Percentiles rank a stretch among this genome's conserved stretches.
Conservation (phyloP, 2,113 vertebrate species). For the Gnathonemus echidnorhynchus region DNA sequence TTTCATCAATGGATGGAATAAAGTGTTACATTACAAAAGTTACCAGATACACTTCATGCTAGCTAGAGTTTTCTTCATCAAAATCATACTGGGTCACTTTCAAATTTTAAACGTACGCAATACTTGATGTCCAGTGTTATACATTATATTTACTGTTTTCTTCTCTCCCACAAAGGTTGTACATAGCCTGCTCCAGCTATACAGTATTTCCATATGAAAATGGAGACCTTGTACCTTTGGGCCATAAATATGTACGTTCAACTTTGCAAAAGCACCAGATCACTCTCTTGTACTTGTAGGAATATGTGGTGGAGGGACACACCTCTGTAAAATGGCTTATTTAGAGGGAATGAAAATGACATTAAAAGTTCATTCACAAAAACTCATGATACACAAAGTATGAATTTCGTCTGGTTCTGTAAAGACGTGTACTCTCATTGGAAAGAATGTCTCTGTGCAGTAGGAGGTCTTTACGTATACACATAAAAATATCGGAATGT, state of each 20-base stretch:
- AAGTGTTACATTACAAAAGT: not conserved
- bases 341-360: constrained; percentile 38
- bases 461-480: constrained; percentile 55
- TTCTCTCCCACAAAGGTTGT: not conserved
- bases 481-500: constrained; percentile 56
- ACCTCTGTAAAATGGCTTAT: constrained; percentile 47
- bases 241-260: not conserved
- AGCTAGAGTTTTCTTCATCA: not conserved
- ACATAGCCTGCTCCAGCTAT: not conserved
- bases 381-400: constrained; percentile 54
- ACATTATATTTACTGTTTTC: not conserved
- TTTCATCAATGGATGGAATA: not conserved
- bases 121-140: not conserved
- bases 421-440: constrained; percentile 54
- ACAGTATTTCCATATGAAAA: not conserved
- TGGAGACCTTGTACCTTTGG: not conserved
- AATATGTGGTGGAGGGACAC: constrained; percentile 32
- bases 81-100: not conserved
- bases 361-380: constrained; percentile 18
- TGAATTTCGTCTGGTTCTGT: constrained; percentile 59
- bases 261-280: constrained; percentile 48
- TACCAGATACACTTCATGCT: not conserved
- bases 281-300: constrained; percentile 62
- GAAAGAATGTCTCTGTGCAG: constrained; percentile 42
- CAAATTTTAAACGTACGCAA: not conserved